Evolutionary conservation across 2,888 invertebrate genomes (phyloP), one percentile per base, ranked within the genome.

Genomic region (Harpalus rufipes): DNA sequence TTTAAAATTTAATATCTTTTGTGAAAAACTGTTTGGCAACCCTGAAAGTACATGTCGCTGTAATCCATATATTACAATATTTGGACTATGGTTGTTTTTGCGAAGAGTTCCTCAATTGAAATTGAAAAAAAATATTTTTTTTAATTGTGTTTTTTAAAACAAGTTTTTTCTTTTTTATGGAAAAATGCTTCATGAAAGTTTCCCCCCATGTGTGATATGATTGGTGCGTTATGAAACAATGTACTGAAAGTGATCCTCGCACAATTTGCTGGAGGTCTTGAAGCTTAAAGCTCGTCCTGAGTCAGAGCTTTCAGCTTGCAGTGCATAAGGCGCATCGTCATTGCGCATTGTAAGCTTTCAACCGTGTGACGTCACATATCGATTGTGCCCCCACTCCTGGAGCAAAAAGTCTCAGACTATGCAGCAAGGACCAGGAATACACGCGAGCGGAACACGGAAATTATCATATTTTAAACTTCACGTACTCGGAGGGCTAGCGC

Each of bases 301-400:
- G 14, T 32, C 68, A 68, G 65, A 82, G 84, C 72, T 76, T 76
- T 78, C 78, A 41, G 56, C 68, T 85, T 85, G 18, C 72, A 72
- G 68, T 80, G 80, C 80, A 78, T 79, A 79, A 18, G 21, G 68
- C 85, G 85, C 85, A 85, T 68, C 65, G 21, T 56, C 72, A 79
- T 80, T 85, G 85, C 85, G 85, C 85, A 85, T 85, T 85, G 80
- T 85, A 85, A 85, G 80, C 85, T 85, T 85, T 85, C 80, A 80
- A 68, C 59, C 79, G 80, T 85, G 80, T 85, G 85, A 85, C 85
- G 85, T 85, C 85, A 85, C 72, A 68, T 85, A 85, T 85, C 85
- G 85, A 85, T 85, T 85, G 80, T 80, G 59, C 85, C 85, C 85
- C 85, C 80, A 85, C 85, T 59, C 65, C 65, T 58, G 72, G 72